Base-by-base conservation (phyloP, 2,888 invertebrate genomes). In the Hirtodrosophila duncani region DNA sequence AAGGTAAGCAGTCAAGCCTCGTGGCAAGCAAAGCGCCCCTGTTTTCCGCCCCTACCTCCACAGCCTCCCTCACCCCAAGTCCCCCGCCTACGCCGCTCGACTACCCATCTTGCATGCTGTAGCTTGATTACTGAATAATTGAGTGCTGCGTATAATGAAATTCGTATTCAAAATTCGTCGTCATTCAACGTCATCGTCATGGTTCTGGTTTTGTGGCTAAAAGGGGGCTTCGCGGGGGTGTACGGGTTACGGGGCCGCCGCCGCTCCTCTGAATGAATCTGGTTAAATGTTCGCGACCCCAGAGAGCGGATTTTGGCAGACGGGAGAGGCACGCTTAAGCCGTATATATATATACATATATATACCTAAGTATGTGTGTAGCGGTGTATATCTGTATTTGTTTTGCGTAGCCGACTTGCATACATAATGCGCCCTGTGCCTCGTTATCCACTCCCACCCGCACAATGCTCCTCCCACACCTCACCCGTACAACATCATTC, bases 81-180 rank as follows among this genome's bases (percentile, higher is more conserved):
- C 9, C 20, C 3, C 23, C 13, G 6, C 34, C 11, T 13, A 11
- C 3, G 13, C 10, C 13, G 2, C 21, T 7, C 23, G 9, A 36
- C 10, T 39, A 11, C 31, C 26, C 21, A 9, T 3, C 8, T 11
- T 11, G 23, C 29, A n/a, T 34, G 41, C 30, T 34, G 43, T 39
- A 61, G 67, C 72, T 71, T 68, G 78, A 75, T 75, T 75, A 81
- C 81, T 75, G 74, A 75, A 75, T 75, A 75, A 75, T 75, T 75
- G 74, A 81, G 78, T 68, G 74, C 66, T 63, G 69, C 53, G 63
- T 75, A 62, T 81, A 81, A 75, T 75, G 78, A 75, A 81, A 75
- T 75, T 81, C 74, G 81, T 75, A 75, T 75, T 75, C 74, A 75
- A 75, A 81, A 80, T 80, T 81, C 68, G 81, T 68, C 81, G 74